phyloP scores from a whole-genome alignment of 2,113 vertebrate genomes.

The Strix uralensis region DNA sequence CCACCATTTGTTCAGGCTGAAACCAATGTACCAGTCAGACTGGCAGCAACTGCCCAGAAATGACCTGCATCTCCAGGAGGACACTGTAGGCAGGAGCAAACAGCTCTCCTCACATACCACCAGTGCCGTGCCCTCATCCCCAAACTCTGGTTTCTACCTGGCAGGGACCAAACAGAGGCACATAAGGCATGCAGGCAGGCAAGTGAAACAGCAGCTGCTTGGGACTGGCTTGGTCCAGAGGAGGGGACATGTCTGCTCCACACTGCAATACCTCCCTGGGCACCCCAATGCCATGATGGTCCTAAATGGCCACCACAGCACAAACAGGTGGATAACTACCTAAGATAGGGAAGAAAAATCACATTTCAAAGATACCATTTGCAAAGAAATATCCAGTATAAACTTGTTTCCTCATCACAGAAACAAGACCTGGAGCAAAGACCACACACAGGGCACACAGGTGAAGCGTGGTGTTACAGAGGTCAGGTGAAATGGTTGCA shows the following conservation, averaged over 20 bases:
- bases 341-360: not conserved
- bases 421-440: not conserved
- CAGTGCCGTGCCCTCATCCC: not conserved
- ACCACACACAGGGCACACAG: rapidly evolving
- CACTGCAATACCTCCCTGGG: not conserved
- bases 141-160: not conserved
- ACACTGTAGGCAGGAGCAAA: rapidly evolving
- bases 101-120: not conserved
- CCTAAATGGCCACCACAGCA: not conserved
- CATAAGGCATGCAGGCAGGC: not conserved
- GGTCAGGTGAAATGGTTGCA: not conserved
- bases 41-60: not conserved
- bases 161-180: not conserved
- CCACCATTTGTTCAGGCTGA: not conserved
- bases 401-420: not conserved
- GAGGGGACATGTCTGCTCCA: not conserved
- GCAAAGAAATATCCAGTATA: not conserved
- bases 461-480: not conserved
- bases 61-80: not conserved
- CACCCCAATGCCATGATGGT: not conserved
- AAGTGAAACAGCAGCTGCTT: not conserved
- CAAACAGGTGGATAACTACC: not conserved
- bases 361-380: not conserved
- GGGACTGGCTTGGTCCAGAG: not conserved
- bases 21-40: not conserved